Percentiles rank a stretch among this genome's conserved stretches.
Conservation (phyloP, 2,797 vertebrate species). For the Brotula barbata region DNA sequence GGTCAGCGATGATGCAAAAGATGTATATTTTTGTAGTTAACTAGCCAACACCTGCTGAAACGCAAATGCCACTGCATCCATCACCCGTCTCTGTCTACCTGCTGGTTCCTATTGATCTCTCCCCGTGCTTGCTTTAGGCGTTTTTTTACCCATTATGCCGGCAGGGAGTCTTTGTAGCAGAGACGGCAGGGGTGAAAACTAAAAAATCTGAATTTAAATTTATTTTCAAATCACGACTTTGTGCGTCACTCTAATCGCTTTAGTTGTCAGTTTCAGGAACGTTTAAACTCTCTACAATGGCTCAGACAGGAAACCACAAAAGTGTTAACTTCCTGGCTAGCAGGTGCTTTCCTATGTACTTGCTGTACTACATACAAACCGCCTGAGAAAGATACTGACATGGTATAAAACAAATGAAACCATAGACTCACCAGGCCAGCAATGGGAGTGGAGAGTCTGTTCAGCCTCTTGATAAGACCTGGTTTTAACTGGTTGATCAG, state of each 20-base stretch:
- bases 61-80: constrained; percentile 6
- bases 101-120: constrained; percentile 40
- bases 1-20: not conserved
- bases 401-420: not conserved
- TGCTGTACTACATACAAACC: not conserved
- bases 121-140: constrained; percentile 53
- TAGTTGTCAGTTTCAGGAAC: constrained; percentile 40
- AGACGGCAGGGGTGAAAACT: too few species aligned
- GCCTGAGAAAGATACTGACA: not conserved
- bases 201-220: constrained; percentile 25
- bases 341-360: constrained; percentile 21
- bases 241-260: too few species aligned
- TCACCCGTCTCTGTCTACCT: constrained; percentile 15
- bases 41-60: constrained; percentile 16
- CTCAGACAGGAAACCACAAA: constrained; percentile 60
- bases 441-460: constrained; percentile 91
- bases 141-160: constrained; percentile 53
- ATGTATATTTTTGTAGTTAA: constrained; percentile 6
- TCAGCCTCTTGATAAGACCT: constrained; percentile 88
- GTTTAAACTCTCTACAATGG: constrained; percentile 10
- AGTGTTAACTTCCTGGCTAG: constrained; percentile 44
- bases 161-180: constrained; percentile 35
- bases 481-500: constrained; percentile 94
- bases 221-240: constrained; percentile 6
- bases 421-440: constrained; percentile 91